Evolutionary conservation across 2,888 invertebrate species (phyloP).

Genomic region (Drosophila maculinotata): DNA sequence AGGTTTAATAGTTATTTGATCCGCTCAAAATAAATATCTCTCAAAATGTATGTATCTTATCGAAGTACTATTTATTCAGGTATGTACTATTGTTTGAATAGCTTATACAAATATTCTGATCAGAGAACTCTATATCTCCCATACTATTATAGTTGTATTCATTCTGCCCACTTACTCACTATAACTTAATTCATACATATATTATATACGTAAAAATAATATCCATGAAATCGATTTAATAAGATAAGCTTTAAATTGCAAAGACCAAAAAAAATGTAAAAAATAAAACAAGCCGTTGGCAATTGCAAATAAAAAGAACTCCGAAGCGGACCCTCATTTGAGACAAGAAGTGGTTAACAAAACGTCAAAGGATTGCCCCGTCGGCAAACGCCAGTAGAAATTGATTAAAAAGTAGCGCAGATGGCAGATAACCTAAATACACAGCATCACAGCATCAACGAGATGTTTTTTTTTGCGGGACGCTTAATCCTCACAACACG

Average conservation of each 20-base stretch:
- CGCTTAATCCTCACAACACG: constrained; percentile 43
- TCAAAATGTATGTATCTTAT: too few relatives aligned
- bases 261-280: constrained; percentile 7
- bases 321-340: constrained; percentile 43
- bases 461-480: constrained; percentile 32
- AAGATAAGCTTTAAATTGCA: constrained; percentile 20
- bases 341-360: constrained; percentile 35
- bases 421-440: constrained; percentile 61
- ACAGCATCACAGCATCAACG: constrained; percentile 29
- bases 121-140: too few relatives aligned
- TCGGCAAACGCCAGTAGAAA: constrained; percentile 56
- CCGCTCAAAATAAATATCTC: too few relatives aligned
- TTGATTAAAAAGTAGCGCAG: constrained; percentile 72
- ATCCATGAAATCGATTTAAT: constrained; percentile 20
- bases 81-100: too few relatives aligned
- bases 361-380: constrained; percentile 58
- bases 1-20: too few relatives aligned
- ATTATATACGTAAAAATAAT: background rate
- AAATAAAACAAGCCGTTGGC: constrained; percentile 30
- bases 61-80: too few relatives aligned
- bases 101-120: too few relatives aligned
- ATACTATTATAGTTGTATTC: too few relatives aligned
- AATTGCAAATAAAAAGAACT: constrained; percentile 32
- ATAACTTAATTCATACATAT: background rate
- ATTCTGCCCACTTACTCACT: too few relatives aligned